These are phyloP conservation scores for Sinocyclocheilus grahami DNA, from an alignment of 2,113 vertebrate species.

Conservation along the genomic window DNA sequence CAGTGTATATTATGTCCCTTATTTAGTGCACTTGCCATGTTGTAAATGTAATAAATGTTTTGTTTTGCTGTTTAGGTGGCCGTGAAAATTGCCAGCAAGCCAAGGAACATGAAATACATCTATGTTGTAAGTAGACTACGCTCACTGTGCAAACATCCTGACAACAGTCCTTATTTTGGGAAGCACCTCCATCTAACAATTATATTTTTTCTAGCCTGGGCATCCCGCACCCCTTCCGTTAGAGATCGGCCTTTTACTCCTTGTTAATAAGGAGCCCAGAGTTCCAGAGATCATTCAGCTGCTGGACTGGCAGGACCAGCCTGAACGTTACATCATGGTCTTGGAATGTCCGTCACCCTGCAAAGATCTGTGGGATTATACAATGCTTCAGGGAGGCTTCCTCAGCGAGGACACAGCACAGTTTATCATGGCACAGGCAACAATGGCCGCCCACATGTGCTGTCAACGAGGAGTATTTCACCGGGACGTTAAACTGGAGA, in stretches of 20 bases:
- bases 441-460: background rate
- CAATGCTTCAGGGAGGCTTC: background rate
- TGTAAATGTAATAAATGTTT: background rate
- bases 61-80: background rate
- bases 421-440: background rate
- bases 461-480: background rate
- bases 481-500: background rate
- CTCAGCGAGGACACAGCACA: background rate
- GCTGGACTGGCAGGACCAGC: background rate
- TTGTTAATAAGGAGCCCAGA: background rate
- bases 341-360: background rate
- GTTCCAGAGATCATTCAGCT: background rate
- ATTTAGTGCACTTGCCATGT: background rate
- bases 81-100: background rate
- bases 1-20: background rate
- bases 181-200: background rate
- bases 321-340: background rate
- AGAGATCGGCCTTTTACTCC: background rate
- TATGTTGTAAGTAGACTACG: background rate
- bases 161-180: background rate
- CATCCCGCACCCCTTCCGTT: background rate
- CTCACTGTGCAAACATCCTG: background rate
- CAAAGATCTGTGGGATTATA: background rate
- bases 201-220: background rate
- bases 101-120: background rate